These are phyloP conservation scores for Pseudococcus jackbeardsleyi DNA, from an alignment of 2,888 invertebrate species.

Conservation along the genomic window DNA sequence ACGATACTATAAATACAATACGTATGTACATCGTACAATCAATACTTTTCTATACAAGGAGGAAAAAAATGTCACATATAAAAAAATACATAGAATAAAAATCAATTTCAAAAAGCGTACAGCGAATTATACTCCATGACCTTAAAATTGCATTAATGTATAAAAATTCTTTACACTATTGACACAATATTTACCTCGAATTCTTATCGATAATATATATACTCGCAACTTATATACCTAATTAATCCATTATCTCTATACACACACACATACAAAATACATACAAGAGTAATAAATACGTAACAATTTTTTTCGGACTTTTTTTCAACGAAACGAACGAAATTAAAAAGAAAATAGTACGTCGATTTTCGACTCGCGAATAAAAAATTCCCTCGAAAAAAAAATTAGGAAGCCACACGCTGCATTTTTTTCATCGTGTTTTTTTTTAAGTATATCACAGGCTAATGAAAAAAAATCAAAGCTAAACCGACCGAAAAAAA, in stretches of 20 bases:
- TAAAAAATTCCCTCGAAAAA: conserved; percentile 29
- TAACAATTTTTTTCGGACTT: background rate
- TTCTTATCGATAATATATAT: conserved; percentile 30
- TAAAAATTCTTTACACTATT: conserved; percentile 27
- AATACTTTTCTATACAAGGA: conserved; percentile 33
- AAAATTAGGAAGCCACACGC: background rate
- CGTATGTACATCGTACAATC: conserved; percentile 42
- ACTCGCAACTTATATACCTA: conserved; percentile 18
- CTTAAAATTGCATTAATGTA: conserved; percentile 35
- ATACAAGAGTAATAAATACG: conserved; percentile 19
- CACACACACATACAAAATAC: background rate
- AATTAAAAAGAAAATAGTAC: background rate
- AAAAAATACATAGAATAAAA: conserved; percentile 23
- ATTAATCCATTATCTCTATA: conserved; percentile 23
- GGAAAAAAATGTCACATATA: background rate
- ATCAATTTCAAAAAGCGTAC: conserved; percentile 35
- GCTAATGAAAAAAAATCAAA: conserved; percentile 55
- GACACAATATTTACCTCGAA: conserved; percentile 23
- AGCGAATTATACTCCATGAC: conserved; percentile 32
- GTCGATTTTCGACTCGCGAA: conserved; percentile 3
- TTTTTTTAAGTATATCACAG: conserved; percentile 60
- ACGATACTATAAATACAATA: conserved; percentile 42
- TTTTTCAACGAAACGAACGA: background rate
- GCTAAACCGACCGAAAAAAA: conserved; percentile 27
- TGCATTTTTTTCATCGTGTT: background rate